Base-by-base conservation (phyloP, 2,888 invertebrate species). In the Abrostola tripartita region DNA sequence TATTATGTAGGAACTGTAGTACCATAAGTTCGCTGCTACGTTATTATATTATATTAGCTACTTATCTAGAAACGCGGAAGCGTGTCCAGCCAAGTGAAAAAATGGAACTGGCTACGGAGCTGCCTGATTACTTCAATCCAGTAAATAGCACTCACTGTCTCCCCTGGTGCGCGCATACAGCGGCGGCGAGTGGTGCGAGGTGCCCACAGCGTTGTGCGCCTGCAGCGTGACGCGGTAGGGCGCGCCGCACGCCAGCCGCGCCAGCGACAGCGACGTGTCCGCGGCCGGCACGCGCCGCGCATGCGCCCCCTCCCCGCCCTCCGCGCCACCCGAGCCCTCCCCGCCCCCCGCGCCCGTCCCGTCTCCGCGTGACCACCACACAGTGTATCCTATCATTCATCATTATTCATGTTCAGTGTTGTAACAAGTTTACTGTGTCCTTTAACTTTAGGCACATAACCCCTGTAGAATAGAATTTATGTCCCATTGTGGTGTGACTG, bases 211-310 rank as follows among this genome's bases (percentile, higher is more conserved):
- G 90, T 97, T 97, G 82, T 96, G 95, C 38, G 97, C 97, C 47
- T 95, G 95, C 80, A 97, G 88, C 79, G 95, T 95, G 60, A 97
- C 95, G 78, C 95, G 94, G 88, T 97, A 97, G 5, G 90, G 90
- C 24, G 97, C 96, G 56, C 97, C 97, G 89, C 97, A 97, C 82
- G 95, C 95, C 53, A 97, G 94, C 60, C 96, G 95, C 54, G 96
- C 95, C 70, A 97, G 95, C 95, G 83, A 94, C 95, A 76, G 95
- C 93, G 61, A 68, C 53, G 78, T 60, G 71, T 80, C 85, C 42
- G 73, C 81, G 53, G 78, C 75, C 54, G 81, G 74, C 73, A 79
- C 67, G 37, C 56, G 78, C 61, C 60, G 73, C 47, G 95, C 95
- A 12, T 96, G 64, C 47, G n/a, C 47, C 50, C n/a, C 14, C 52